phyloP scores from a whole-genome alignment of 2,113 vertebrate species.

The Lampris incognitus region DNA sequence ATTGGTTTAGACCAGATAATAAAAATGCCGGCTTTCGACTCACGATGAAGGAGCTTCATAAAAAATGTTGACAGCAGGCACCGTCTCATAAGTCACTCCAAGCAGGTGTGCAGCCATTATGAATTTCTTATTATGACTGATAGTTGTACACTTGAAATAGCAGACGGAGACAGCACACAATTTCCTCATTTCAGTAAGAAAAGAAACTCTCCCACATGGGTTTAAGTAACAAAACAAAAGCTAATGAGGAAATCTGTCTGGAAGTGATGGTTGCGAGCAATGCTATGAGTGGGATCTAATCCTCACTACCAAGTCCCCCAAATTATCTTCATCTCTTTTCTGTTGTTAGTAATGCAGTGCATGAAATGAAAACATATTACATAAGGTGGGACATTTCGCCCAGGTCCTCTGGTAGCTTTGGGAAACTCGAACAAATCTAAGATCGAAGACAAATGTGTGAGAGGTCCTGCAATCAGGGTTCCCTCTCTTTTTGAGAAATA shows the following conservation, averaged over 20 bases:
- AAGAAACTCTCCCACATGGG: constrained; percentile 22
- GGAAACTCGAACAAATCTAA: too few relatives aligned
- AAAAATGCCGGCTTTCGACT: not conserved
- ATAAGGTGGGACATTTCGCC: too few relatives aligned
- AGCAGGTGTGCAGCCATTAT: constrained; percentile 59
- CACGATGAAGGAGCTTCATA: constrained; percentile 19
- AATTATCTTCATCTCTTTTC: too few relatives aligned
- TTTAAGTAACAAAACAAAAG: constrained; percentile 30
- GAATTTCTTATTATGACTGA: constrained; percentile 63
- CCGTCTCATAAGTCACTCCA: constrained; percentile 46
- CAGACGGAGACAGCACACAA: constrained; percentile 21
- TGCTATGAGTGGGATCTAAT: not conserved
- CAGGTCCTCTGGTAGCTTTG: too few relatives aligned
- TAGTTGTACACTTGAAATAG: constrained; percentile 47
- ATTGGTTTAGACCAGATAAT: constrained; percentile 24
- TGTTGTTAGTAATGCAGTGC: too few relatives aligned
- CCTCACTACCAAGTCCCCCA: too few relatives aligned
- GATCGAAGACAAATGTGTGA: constrained; percentile 5
- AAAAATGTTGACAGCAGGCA: constrained; percentile 34
- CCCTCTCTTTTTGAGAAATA: too few relatives aligned
- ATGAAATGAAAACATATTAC: too few relatives aligned
- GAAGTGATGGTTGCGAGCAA: not conserved
- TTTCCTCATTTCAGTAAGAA: constrained; percentile 32
- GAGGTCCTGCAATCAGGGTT: not conserved
- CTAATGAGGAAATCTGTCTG: not conserved